Percentiles rank a stretch among this genome's conserved stretches.
phyloP scores from a whole-genome alignment of 2,888 invertebrate species.

The Zele albiditarsus region DNA sequence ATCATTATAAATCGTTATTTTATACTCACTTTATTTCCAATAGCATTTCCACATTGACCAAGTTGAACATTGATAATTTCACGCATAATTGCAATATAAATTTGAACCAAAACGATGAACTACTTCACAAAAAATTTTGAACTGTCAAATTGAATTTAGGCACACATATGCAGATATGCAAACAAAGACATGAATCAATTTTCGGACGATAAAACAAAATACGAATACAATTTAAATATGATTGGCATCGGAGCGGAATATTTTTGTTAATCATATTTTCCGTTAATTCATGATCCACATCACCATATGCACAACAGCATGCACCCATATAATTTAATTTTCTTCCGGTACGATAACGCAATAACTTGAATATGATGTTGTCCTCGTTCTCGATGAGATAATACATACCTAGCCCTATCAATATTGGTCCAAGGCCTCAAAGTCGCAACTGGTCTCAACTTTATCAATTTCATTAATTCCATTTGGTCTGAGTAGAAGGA shows the following conservation, averaged over 20 bases:
- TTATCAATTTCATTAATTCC: conserved; percentile 56
- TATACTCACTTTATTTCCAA: conserved; percentile 80
- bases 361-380: conserved; percentile 48
- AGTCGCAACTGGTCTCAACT: too few relatives aligned
- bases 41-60: conserved; percentile 92
- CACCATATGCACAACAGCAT: conserved; percentile 36
- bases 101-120: not conserved
- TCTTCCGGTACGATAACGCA: conserved; percentile 42
- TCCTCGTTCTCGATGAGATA: conserved; percentile 59
- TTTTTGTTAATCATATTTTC: not conserved
- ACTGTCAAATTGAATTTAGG: conserved; percentile 39
- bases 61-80: conserved; percentile 87
- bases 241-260: not conserved
- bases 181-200: not conserved
- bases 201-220: too few relatives aligned
- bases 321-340: conserved; percentile 38
- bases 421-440: conserved; percentile 59
- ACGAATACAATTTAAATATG: too few relatives aligned
- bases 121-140: conserved; percentile 4
- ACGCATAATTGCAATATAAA: conserved; percentile 75
- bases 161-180: not conserved
- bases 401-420: conserved; percentile 48
- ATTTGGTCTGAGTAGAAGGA: conserved; percentile 46
- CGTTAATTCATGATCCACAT: conserved; percentile 12
- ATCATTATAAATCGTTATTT: not conserved